Evolutionary conservation across 2,888 invertebrate species (phyloP).

Genomic region (Bedellia somnulentella): DNA sequence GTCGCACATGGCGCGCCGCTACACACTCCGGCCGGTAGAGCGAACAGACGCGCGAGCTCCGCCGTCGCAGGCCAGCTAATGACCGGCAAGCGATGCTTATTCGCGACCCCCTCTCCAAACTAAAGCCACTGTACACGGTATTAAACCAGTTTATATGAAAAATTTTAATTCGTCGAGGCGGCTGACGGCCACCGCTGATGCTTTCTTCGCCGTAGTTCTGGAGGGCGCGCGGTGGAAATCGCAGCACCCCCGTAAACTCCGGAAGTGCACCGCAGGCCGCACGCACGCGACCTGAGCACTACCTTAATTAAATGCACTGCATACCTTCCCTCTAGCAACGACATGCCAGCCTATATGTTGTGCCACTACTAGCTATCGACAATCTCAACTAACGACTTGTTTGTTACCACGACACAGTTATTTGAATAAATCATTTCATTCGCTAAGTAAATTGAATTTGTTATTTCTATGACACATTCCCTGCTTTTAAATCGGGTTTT

Average conservation of each 20-base stretch:
- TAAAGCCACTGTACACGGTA: constrained; percentile 33
- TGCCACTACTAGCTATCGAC: no score
- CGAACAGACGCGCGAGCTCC: constrained; percentile 34
- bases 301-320: constrained; percentile 53
- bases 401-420: no score
- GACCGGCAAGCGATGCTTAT: constrained; percentile 44
- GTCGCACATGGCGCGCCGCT: constrained; percentile 2
- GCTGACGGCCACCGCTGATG: constrained; percentile 54
- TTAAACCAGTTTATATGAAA: constrained; percentile 61
- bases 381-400: no score
- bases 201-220: constrained; percentile 34
- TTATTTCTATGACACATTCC: no score
- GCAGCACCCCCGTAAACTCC: constrained; percentile 43
- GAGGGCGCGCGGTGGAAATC: constrained; percentile 39
- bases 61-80: constrained; percentile 40
- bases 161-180: constrained; percentile 48
- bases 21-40: constrained; percentile 1
- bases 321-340: constrained; percentile 20
- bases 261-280: constrained; percentile 53
- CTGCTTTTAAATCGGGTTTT: no score
- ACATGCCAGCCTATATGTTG: no score
- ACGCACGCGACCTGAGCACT: constrained; percentile 44
- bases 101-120: constrained; percentile 51
- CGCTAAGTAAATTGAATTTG: no score
- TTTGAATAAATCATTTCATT: no score